Evolutionary conservation across 2,797 vertebrate genomes (phyloP).

Genomic region (Danio jaintianensis): DNA sequence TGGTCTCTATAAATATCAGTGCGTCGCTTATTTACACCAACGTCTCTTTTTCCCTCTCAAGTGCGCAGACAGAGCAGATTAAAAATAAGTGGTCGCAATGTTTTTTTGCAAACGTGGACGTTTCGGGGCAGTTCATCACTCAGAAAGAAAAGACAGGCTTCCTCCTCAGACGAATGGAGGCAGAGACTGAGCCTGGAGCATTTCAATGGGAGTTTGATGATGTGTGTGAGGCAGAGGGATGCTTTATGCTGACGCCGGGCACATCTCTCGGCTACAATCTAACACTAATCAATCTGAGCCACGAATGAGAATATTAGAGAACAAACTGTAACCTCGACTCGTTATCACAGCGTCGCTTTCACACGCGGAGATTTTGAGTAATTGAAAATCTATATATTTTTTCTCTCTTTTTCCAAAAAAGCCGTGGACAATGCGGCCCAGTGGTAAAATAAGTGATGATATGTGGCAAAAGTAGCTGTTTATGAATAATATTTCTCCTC

Average conservation of each 20-base stretch:
- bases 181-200: conserved; percentile 73
- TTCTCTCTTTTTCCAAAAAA: conserved; percentile 19
- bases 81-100: conserved; percentile 77
- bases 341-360: conserved; percentile 56
- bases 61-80: conserved; percentile 80
- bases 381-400: conserved; percentile 37
- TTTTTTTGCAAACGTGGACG: conserved; percentile 79
- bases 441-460: background rate
- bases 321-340: conserved; percentile 69
- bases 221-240: conserved; percentile 77
- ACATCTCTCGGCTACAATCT: conserved; percentile 84
- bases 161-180: conserved; percentile 78
- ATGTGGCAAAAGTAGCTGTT: background rate
- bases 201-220: conserved; percentile 75
- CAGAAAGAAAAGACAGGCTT: conserved; percentile 78
- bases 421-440: conserved; percentile 12
- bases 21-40: conserved; percentile 75
- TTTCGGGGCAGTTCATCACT: conserved; percentile 84
- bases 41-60: conserved; percentile 75
- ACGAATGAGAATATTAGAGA: conserved; percentile 70
- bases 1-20: background rate
- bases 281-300: conserved; percentile 86
- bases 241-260: conserved; percentile 85
- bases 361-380: conserved; percentile 48
- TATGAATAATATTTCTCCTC: too few species aligned